These are phyloP conservation scores for Rhinatrema bivittatum DNA, from an alignment of 2,797 vertebrate genomes.

Conservation along the genomic window DNA sequence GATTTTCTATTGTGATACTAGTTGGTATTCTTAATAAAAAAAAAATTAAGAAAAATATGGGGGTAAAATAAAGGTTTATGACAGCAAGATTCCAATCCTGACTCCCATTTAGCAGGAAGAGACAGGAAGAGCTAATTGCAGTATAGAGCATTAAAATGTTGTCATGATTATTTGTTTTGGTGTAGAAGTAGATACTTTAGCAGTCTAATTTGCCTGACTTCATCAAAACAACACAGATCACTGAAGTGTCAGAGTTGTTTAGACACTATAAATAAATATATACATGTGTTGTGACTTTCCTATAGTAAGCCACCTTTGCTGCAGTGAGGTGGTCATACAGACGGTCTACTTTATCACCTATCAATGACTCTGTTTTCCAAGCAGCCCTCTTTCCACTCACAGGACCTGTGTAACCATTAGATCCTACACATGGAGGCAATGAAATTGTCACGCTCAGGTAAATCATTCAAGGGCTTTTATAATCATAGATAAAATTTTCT, in stretches of 20 bases:
- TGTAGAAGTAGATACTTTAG: no score
- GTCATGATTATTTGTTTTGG: no score
- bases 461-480: slow-evolving; percentile 68
- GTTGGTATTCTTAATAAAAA: no score
- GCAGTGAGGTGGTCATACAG: slow-evolving; percentile 40
- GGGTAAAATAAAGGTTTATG: no score
- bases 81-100: no score
- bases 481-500: slow-evolving; percentile 69
- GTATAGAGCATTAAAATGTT: no score
- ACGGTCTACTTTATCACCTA: slow-evolving; percentile 53
- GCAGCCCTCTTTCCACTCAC: slow-evolving; percentile 29
- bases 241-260: slow-evolving; percentile 21
- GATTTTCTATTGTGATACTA: no score
- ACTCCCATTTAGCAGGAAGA: no score
- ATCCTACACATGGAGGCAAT: slow-evolving; percentile 58
- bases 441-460: slow-evolving; percentile 67
- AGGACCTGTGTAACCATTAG: slow-evolving; percentile 41
- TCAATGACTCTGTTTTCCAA: slow-evolving; percentile 37
- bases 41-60: no score
- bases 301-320: slow-evolving; percentile 37
- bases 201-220: no score
- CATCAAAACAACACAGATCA: neutral
- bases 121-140: no score
- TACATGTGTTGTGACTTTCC: slow-evolving; percentile 34
- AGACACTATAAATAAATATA: slow-evolving; percentile 35